Evolutionary conservation across 1,140 invertebrate genomes (phyloP).

Genomic region (Lethrus apterus): DNA sequence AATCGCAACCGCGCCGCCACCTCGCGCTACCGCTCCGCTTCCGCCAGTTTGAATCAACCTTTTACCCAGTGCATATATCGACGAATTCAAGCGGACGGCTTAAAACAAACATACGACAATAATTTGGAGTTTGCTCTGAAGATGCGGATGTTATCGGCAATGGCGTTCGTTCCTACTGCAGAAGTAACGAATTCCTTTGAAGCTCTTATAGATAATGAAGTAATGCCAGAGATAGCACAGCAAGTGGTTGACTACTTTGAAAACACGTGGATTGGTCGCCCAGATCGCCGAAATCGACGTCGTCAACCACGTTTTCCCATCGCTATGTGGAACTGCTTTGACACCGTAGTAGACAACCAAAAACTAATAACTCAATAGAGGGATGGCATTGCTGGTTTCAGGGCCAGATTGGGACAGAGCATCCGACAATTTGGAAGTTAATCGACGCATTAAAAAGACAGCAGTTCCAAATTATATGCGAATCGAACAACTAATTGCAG

Average conservation of each 20-base stretch:
- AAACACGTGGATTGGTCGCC: background rate
- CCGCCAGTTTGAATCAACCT: too few relatives aligned
- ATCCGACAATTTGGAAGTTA: background rate
- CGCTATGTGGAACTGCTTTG: background rate
- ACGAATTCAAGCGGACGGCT: background rate
- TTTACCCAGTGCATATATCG: conserved; percentile 2
- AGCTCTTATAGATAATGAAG: background rate
- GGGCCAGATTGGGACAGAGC: background rate
- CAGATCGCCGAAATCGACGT: background rate
- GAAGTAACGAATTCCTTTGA: background rate
- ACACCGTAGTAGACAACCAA: background rate
- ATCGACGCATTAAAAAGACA: too few relatives aligned
- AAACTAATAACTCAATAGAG: background rate
- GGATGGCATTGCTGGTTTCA: background rate
- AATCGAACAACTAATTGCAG: too few relatives aligned
- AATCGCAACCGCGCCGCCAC: too few relatives aligned
- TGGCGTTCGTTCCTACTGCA: background rate
- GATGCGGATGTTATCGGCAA: background rate
- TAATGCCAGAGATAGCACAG: background rate
- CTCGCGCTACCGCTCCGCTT: too few relatives aligned
- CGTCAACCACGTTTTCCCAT: background rate
- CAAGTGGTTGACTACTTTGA: background rate
- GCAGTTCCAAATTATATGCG: too few relatives aligned
- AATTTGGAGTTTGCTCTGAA: conserved; percentile 1
- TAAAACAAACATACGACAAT: background rate